Conservation (phyloP, 1,140 invertebrate species). For the Brachionus koreanus region DNA sequence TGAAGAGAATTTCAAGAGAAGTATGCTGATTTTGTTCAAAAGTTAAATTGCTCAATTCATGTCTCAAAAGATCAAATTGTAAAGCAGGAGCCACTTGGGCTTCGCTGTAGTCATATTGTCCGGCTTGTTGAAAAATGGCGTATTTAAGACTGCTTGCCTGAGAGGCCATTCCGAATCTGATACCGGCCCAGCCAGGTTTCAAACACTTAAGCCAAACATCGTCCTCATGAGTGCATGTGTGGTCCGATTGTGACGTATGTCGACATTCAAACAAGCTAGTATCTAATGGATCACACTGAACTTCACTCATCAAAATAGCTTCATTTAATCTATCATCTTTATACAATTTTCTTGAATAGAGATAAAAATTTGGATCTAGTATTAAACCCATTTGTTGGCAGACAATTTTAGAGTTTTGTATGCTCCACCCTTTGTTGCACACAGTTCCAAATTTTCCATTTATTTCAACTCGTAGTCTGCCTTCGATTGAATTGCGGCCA, state of each 20-base stretch:
- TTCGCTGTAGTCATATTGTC: conserved; percentile 23
- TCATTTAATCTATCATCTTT: conserved; percentile 2
- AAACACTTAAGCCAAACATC: conserved; percentile 44
- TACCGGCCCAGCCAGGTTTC: conserved; percentile 19
- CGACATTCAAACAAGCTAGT: not conserved
- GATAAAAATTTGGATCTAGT: not conserved
- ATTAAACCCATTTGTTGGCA: conserved; percentile 38
- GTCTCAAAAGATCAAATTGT: conserved; percentile 35
- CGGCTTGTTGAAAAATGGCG: not conserved
- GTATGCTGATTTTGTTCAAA: conserved; percentile 8
- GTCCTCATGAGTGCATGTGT: conserved; percentile 36
- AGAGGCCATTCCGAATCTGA: not conserved
- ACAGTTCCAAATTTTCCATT: conserved; percentile 31
- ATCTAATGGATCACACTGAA: conserved; percentile 25
- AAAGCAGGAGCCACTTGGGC: not conserved
- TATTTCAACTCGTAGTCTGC: not conserved
- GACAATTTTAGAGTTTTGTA: conserved; percentile 29
- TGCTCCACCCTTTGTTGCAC: conserved; percentile 36
- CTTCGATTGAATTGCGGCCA: conserved; percentile 16
- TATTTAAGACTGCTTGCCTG: not conserved
- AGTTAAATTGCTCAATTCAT: conserved; percentile 38
- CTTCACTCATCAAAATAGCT: conserved; percentile 41
- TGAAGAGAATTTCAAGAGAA: conserved; percentile 19
- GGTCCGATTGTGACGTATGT: not conserved
- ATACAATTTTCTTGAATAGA: not conserved